phyloP scores from a whole-genome alignment of 2,797 vertebrate species.

The Tenualosa ilisha region DNA sequence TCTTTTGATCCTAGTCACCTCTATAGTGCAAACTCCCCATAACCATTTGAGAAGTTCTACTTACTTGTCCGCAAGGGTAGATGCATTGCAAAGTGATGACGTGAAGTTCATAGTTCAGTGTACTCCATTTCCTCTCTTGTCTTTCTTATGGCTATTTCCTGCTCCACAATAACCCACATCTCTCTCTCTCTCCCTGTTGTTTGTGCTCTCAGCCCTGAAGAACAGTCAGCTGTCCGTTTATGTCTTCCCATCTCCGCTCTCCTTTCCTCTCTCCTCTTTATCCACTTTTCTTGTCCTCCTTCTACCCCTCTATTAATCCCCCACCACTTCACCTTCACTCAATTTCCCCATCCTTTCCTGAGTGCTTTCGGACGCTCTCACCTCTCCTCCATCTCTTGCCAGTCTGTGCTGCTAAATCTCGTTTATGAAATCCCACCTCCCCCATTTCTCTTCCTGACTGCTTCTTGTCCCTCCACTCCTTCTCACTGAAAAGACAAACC shows the following conservation, averaged over 20 bases:
- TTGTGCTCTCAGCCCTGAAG: neutral
- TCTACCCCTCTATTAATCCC: neutral
- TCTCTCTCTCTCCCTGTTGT: neutral
- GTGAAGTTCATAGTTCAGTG: neutral
- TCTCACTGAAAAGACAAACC: neutral
- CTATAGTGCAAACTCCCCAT: neutral
- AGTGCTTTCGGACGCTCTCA: too few species aligned
- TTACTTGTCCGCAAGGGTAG: neutral
- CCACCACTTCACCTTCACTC: neutral
- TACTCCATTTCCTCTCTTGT: neutral
- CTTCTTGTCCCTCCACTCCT: neutral
- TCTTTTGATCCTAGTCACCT: neutral
- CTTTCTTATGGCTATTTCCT: neutral
- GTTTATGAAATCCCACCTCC: neutral
- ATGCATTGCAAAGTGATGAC: neutral
- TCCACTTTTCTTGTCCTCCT: neutral
- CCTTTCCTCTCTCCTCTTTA: conserved; percentile 41
- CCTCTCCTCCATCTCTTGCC: too few species aligned
- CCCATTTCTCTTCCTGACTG: neutral
- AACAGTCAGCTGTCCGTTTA: neutral
- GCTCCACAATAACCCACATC: neutral
- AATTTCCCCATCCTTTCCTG: neutral
- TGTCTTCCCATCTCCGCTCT: neutral
- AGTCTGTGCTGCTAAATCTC: neutral
- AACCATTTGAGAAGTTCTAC: neutral